Conservation (phyloP, 2,797 vertebrate genomes). For the Otus scops region DNA sequence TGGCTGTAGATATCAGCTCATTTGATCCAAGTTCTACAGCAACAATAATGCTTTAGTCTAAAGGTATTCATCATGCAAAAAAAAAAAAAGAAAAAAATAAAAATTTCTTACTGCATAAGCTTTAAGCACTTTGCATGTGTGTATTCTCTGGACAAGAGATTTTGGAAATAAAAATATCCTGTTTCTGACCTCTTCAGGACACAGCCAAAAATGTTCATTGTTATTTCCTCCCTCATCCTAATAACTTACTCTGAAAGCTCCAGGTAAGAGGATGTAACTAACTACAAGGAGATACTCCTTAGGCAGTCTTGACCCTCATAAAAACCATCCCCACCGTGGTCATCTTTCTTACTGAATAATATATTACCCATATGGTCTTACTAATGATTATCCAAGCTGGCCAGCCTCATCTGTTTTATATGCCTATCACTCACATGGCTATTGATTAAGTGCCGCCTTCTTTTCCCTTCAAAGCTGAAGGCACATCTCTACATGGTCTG, state of each 20-base stretch:
- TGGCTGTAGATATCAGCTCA: neutral
- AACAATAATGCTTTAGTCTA: neutral
- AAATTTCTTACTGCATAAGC: neutral
- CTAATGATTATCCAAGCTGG: neutral
- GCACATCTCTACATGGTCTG: neutral
- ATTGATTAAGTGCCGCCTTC: slow-evolving; percentile 57
- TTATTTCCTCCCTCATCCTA: neutral
- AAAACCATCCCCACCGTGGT: neutral
- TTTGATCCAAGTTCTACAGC: neutral
- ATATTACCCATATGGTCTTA: neutral
- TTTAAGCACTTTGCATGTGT: neutral
- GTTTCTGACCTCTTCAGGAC: neutral
- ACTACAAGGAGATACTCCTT: neutral
- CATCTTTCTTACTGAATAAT: slow-evolving; percentile 42
- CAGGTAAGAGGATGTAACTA: neutral
- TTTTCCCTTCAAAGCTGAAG: slow-evolving; percentile 42
- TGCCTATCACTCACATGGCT: slow-evolving; percentile 41
- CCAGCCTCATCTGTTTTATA: slow-evolving; percentile 28
- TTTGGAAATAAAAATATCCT: neutral
- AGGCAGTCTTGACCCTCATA: neutral
- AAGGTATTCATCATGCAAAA: rapidly evolving
- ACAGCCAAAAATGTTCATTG: neutral
- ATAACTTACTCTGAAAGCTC: neutral
- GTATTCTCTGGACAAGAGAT: neutral
- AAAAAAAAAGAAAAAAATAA: too few relatives aligned